Conservation (phyloP, 2,888 invertebrate species). For the Eilema depressum region DNA sequence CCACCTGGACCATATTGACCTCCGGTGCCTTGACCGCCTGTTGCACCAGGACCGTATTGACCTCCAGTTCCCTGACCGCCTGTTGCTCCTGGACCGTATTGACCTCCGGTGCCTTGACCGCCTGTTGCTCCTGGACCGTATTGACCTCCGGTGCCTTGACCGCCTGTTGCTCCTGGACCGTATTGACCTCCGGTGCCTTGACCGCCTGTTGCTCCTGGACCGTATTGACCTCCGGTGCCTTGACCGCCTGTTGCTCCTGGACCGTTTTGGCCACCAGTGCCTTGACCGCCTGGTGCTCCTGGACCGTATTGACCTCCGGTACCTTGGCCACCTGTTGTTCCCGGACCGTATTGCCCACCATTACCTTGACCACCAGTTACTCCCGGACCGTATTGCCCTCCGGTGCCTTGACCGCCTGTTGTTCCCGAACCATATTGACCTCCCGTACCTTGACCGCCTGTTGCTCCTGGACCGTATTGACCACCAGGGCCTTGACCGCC, state of each 20-base stretch:
- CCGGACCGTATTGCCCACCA: conserved; percentile 20
- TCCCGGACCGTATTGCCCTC: conserved; percentile 18
- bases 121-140: conserved; percentile 22
- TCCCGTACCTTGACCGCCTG: background rate
- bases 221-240: background rate
- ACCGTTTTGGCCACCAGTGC: conserved; percentile 25
- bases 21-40: conserved; percentile 14
- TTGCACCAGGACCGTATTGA: conserved; percentile 24
- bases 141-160: conserved; percentile 3
- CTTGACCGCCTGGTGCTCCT: conserved; percentile 15
- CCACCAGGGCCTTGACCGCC: background rate
- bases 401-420: background rate
- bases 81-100: conserved; percentile 26
- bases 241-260: background rate
- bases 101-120: conserved; percentile 27
- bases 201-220: conserved; percentile 2
- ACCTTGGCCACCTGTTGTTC: conserved; percentile 14
- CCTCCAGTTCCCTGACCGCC: conserved; percentile 12
- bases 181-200: conserved; percentile 23
- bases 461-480: conserved; percentile 22
- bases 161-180: conserved; percentile 17
- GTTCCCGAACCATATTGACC: background rate
- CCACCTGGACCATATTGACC: conserved; percentile 32
- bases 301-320: conserved; percentile 33
- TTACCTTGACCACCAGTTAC: conserved; percentile 21